Conservation (phyloP, 2,113 vertebrate species). For the Ramphastos sulfuratus region DNA sequence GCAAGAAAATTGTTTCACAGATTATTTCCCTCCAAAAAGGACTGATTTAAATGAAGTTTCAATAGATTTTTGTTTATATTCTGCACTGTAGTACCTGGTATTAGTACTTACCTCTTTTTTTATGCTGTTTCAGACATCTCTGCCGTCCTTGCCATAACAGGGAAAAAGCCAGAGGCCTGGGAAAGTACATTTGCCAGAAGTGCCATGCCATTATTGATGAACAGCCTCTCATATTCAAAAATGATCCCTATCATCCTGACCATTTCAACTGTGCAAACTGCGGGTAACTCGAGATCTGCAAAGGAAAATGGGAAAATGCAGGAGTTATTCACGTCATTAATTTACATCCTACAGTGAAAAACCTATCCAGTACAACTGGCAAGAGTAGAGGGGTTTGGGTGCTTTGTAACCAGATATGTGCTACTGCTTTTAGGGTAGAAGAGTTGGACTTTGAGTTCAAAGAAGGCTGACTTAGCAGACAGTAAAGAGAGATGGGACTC, state of each 20-base stretch:
- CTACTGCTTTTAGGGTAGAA: background rate
- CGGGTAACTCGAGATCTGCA: constrained; percentile 80
- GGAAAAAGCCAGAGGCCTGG: constrained; percentile 93
- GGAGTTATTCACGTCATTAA: background rate
- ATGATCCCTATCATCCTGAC: constrained; percentile 97
- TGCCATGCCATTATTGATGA: constrained; percentile 97
- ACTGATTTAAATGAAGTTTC: background rate
- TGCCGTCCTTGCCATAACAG: constrained; percentile 95
- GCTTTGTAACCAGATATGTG: background rate
- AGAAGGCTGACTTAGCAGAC: background rate
- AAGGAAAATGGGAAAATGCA: background rate
- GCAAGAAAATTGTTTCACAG: background rate
- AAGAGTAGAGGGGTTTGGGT: background rate
- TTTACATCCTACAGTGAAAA: background rate
- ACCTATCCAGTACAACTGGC: background rate
- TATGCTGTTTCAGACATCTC: constrained; percentile 82
- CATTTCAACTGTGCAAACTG: constrained; percentile 99
- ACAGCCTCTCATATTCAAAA: constrained; percentile 95
- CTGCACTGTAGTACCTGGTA: background rate
- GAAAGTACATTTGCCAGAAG: constrained; percentile 98
- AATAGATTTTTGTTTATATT: background rate
- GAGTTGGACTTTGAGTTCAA: background rate
- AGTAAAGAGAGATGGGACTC: background rate
- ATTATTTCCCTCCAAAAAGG: background rate
- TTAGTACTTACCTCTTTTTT: background rate